These are phyloP conservation scores for Marronus borbonicus DNA, from an alignment of 2,888 invertebrate species.

Conservation along the genomic window DNA sequence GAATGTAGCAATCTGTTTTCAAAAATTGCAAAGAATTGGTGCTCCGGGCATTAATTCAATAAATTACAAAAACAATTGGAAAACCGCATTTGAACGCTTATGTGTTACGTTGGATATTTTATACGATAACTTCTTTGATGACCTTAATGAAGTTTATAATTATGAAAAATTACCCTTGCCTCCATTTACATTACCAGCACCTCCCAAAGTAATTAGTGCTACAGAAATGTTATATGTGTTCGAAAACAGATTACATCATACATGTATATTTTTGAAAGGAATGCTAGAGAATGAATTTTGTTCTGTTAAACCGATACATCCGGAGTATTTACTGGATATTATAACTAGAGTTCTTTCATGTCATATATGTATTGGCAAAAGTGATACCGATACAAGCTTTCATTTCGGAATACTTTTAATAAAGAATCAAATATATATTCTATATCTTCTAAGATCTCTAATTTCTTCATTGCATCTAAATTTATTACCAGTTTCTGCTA, in stretches of 20 bases:
- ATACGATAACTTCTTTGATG: constrained; percentile 35
- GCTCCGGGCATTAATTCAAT: constrained; percentile 51
- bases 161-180: constrained; percentile 21
- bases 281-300: constrained; percentile 51
- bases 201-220: constrained; percentile 32
- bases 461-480: constrained; percentile 54
- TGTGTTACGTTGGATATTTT: constrained; percentile 22
- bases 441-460: constrained; percentile 55
- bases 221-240: constrained; percentile 27
- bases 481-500: constrained; percentile 54
- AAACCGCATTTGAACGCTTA: constrained; percentile 43
- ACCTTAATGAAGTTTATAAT: constrained; percentile 31
- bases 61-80: constrained; percentile 56
- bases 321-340: constrained; percentile 29
- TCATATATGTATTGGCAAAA: constrained; percentile 27
- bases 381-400: constrained; percentile 13
- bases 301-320: constrained; percentile 15
- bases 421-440: constrained; percentile 52
- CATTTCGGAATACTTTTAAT: constrained; percentile 31
- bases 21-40: constrained; percentile 56
- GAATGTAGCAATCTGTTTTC: constrained; percentile 53
- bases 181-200: constrained; percentile 22
- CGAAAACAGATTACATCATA: constrained; percentile 51
- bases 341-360: constrained; percentile 24
- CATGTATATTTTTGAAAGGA: constrained; percentile 52